Evolutionary conservation across 1,140 invertebrate genomes (phyloP).

Genomic region (Venustaconcha ellipsiformis): DNA sequence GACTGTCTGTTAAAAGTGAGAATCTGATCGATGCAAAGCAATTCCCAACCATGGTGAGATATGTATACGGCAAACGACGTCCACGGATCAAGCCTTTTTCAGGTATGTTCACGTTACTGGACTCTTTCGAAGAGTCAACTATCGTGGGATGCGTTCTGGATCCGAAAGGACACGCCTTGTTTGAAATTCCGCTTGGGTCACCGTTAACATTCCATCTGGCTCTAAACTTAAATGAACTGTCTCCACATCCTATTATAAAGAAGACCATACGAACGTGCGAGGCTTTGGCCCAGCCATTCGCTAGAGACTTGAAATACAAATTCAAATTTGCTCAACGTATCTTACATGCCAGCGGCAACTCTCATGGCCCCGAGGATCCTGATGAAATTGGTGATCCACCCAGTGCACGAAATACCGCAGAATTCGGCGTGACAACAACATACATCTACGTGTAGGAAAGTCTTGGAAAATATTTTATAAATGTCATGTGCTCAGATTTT

Average conservation of each 20-base stretch:
- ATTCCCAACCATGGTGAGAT: slow-evolving; percentile 38
- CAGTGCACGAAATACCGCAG: slow-evolving; percentile 34
- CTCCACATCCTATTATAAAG: slow-evolving; percentile 28
- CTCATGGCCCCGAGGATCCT: slow-evolving; percentile 17
- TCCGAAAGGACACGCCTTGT: slow-evolving; percentile 23
- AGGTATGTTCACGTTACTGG: slow-evolving; percentile 39
- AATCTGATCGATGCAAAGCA: slow-evolving; percentile 39
- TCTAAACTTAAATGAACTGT: slow-evolving; percentile 36
- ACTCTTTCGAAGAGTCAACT: slow-evolving; percentile 43
- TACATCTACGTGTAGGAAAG: slow-evolving; percentile 37
- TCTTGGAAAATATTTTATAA: neutral
- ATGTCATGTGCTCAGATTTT: neutral
- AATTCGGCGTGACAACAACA: slow-evolving; percentile 34
- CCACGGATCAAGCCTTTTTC: slow-evolving; percentile 35
- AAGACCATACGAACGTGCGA: slow-evolving; percentile 27
- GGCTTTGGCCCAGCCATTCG: slow-evolving; percentile 17
- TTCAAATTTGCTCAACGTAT: slow-evolving; percentile 44
- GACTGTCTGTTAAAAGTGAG: slow-evolving; percentile 31
- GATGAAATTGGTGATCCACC: slow-evolving; percentile 36
- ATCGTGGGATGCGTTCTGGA: slow-evolving; percentile 38
- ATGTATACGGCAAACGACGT: slow-evolving; percentile 32
- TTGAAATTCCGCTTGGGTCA: slow-evolving; percentile 40
- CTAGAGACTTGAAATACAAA: slow-evolving; percentile 43
- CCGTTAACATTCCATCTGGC: slow-evolving; percentile 42
- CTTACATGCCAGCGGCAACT: slow-evolving; percentile 7